Base-by-base conservation (phyloP, 92 coral and sea anemone genomes). In the Palythoa grandis region DNA sequence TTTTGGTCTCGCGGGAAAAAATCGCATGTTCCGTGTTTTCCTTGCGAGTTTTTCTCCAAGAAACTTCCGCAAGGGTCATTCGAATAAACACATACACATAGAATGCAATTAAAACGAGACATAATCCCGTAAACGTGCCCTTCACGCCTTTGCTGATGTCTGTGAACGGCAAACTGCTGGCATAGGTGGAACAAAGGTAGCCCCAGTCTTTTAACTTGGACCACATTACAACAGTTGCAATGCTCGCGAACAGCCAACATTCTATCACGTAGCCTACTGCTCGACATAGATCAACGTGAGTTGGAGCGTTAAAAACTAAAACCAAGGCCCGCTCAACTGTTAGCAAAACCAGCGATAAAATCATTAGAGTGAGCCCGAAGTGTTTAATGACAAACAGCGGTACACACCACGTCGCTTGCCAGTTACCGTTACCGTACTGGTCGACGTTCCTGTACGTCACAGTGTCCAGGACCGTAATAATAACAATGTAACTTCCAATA, bases 201-300 rank as follows among this genome's bases (percentile, higher is more conserved):
- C 98, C 98, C 98, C 95, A 94, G 38, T 89, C 79, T 10, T 93
- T 89, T 6, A 93, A 79, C 77, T 94, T 92, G 1, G 98, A 92
- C 98, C 98, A 94, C 37, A 94, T 66, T 2, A 94, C 89, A 57
- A 94, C 92, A 5, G 95, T 88, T 3, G 90, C 94, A 17, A 94
- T 93, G 39, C 91, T 82, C 11, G 95, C 98, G 43, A 94, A 90
- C 43, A 94, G 65, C 98, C 98, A 94, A 25, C 95, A 92, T 90
- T 94, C 98, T 35, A 92, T 82, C 19, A 94, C 93, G 17, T 94
- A 94, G 53, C 98, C 95, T 39, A 92, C 86, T 7, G 98, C 95
- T 66, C 95, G 92, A 74, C 98, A 94, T 7, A 93, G 52, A 83
- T 90, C 98, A 74, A 94, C 86, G 69, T 91, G 95, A 23, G 82